phyloP scores from a whole-genome alignment of 2,888 invertebrate genomes.

The Tromatobia lineatoria region DNA sequence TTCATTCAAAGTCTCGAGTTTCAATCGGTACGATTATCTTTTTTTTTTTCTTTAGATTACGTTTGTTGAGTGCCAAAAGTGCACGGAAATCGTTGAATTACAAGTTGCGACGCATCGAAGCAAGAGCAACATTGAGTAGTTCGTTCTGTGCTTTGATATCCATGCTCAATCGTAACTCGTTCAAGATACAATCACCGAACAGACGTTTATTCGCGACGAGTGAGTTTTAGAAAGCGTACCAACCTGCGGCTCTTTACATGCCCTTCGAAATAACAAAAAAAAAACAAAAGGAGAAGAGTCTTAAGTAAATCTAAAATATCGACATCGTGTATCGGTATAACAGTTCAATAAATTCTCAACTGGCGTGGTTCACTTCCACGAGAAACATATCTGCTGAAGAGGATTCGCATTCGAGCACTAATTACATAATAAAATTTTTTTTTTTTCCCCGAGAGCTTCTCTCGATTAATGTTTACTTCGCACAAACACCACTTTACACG shows the following conservation, averaged over 20 bases:
- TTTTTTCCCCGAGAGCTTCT: slow-evolving; percentile 21
- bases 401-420: slow-evolving; percentile 48
- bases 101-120: slow-evolving; percentile 45
- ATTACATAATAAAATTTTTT: slow-evolving; percentile 45
- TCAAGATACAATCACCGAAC: slow-evolving; percentile 71
- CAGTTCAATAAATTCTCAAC: slow-evolving; percentile 45
- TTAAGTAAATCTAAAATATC: slow-evolving; percentile 43
- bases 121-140: slow-evolving; percentile 54
- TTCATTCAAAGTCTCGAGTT: slow-evolving; percentile 33
- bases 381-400: slow-evolving; percentile 19
- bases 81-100: slow-evolving; percentile 38
- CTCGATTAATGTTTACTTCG: slow-evolving; percentile 30
- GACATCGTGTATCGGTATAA: slow-evolving; percentile 50
- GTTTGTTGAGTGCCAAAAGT: slow-evolving; percentile 45
- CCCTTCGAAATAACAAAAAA: slow-evolving; percentile 59
- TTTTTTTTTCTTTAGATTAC: slow-evolving; percentile 22
- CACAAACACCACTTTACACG: slow-evolving; percentile 33
- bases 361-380: neutral
- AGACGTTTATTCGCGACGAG: slow-evolving; percentile 66
- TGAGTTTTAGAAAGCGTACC: slow-evolving; percentile 73
- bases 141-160: slow-evolving; percentile 52
- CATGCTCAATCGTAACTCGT: slow-evolving; percentile 61
- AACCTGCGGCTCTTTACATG: slow-evolving; percentile 6
- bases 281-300: slow-evolving; percentile 41
- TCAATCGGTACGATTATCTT: slow-evolving; percentile 30